Conservation (phyloP, 2,888 invertebrate species). For the Camponotus fellah region DNA sequence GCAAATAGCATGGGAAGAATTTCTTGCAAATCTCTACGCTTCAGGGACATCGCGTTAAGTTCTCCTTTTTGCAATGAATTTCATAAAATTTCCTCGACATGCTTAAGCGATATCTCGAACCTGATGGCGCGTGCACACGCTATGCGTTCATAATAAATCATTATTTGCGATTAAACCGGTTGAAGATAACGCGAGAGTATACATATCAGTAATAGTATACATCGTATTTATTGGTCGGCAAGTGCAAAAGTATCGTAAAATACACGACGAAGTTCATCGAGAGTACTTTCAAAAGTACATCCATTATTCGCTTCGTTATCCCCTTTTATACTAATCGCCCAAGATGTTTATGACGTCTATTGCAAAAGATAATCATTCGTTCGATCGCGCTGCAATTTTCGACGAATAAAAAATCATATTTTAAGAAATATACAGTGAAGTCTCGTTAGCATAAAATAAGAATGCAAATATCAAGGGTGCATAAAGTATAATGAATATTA, state of each 20-base stretch:
- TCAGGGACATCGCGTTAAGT: constrained; percentile 4
- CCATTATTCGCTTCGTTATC: constrained; percentile 64
- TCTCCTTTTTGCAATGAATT: constrained; percentile 8
- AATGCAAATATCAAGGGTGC: background rate
- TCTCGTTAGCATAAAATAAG: constrained; percentile 1
- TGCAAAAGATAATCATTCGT: constrained; percentile 5
- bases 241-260: constrained; percentile 41
- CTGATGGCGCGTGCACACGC: constrained; percentile 7
- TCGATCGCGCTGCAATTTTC: constrained; percentile 34
- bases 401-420: constrained; percentile 10
- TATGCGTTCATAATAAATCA: constrained; percentile 55
- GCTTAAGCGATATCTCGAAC: constrained; percentile 16
- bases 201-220: constrained; percentile 26
- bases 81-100: background rate
- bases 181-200: constrained; percentile 14
- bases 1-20: constrained; percentile 53
- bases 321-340: constrained; percentile 40
- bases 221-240: constrained; percentile 57
- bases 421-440: background rate
- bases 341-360: constrained; percentile 18
- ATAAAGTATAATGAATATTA: background rate
- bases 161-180: constrained; percentile 34
- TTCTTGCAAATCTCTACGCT: constrained; percentile 26
- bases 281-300: constrained; percentile 49
- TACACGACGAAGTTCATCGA: constrained; percentile 48